Percentiles rank a stretch among this genome's conserved stretches.
Evolutionary conservation across 2,888 invertebrate genomes (phyloP).

Genomic region (Synergus laeviventris): DNA sequence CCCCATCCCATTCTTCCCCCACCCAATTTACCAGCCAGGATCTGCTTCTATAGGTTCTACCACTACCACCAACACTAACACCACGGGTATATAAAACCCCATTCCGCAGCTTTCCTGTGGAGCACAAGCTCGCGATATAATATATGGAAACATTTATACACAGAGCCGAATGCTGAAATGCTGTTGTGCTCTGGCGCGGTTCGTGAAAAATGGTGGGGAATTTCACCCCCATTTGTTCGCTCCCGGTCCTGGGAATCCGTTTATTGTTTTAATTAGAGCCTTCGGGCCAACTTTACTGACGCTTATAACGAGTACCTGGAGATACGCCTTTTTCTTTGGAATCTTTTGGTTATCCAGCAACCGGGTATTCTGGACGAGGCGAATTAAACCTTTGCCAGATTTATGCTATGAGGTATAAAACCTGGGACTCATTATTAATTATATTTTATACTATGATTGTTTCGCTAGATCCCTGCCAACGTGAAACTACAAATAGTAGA

Average conservation of each 20-base stretch:
- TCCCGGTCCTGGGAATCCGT: conserved; percentile 60
- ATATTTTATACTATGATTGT: no score
- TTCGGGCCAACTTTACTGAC: conserved; percentile 60
- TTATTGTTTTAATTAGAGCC: conserved; percentile 74
- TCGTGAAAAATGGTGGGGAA: conserved; percentile 38
- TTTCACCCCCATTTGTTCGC: conserved; percentile 41
- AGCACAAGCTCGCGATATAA: conserved; percentile 57
- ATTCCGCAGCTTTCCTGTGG: conserved; percentile 26
- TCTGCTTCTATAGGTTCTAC: conserved; percentile 39
- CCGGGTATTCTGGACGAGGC: neutral
- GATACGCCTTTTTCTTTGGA: conserved; percentile 48
- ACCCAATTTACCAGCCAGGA: conserved; percentile 47
- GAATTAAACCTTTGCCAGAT: neutral
- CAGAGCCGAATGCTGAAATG: conserved; percentile 57
- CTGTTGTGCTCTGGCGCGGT: conserved; percentile 37
- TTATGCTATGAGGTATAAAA: neutral
- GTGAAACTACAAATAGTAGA: no score
- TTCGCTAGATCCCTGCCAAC: no score
- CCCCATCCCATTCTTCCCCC: conserved; percentile 44
- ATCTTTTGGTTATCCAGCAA: conserved; percentile 24
- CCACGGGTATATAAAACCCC: neutral
- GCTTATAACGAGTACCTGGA: conserved; percentile 53
- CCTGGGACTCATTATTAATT: neutral
- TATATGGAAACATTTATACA: conserved; percentile 71
- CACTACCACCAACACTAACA: conserved; percentile 30